Conservation (phyloP, 2,888 invertebrate species). For the Dioctria linearis region DNA sequence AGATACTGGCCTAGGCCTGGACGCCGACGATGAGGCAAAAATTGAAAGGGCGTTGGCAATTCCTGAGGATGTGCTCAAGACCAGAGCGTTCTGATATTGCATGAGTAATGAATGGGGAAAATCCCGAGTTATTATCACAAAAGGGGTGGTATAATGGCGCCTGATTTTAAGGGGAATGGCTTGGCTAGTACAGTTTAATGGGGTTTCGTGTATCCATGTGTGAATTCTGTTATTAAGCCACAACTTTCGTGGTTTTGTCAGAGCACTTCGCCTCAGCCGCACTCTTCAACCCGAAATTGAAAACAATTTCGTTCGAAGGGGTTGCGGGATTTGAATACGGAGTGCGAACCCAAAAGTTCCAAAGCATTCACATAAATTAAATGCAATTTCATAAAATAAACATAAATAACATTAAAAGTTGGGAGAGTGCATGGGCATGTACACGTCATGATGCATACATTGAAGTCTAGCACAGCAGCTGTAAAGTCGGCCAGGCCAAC, state of each 20-base stretch:
- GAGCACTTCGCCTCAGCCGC: not conserved
- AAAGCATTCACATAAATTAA: constrained; percentile 53
- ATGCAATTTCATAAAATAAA: constrained; percentile 55
- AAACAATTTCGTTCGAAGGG: not conserved
- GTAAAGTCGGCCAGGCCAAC: not conserved
- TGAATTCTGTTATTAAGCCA: constrained; percentile 10
- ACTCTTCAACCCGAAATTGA: not conserved
- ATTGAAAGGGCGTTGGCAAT: not conserved
- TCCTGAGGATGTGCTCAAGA: constrained; percentile 1
- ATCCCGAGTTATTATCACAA: not conserved
- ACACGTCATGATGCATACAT: not conserved
- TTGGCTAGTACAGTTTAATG: not conserved
- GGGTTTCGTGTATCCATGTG: constrained; percentile 2
- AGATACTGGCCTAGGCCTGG: not conserved
- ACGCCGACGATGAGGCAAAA: not conserved
- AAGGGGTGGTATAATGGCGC: constrained; percentile 4
- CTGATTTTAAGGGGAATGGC: not conserved
- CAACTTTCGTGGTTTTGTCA: constrained; percentile 21
- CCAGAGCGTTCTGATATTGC: constrained; percentile 16
- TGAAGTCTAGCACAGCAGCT: not conserved
- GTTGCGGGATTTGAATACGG: too few relatives aligned
- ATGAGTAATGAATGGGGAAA: constrained; percentile 15
- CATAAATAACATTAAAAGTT: constrained; percentile 56
- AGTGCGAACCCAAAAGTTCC: not conserved
- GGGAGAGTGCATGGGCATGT: constrained; percentile 16